Base-by-base conservation (phyloP, 2,888 invertebrate genomes). In the Diloba caeruleocephala region DNA sequence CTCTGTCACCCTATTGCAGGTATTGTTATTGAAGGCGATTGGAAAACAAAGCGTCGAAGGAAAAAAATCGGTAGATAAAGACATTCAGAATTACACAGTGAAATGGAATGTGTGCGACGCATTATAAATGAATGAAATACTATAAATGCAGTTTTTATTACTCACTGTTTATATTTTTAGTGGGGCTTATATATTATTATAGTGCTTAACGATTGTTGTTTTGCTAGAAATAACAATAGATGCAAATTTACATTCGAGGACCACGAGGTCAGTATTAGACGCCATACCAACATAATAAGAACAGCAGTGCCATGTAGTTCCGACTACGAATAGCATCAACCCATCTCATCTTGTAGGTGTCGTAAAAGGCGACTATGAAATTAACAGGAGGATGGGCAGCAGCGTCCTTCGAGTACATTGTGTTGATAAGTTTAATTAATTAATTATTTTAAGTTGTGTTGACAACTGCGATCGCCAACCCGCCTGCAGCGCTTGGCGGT, bases 1-100 rank as follows among this genome's bases (percentile, higher is more conserved):
- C 85, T 80, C 79, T 83, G 87, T 85, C 82, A 79, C 78, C 77
- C 87, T 83, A 87, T 89, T 88, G 76, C 78, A 75, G 65, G 78
- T 81, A 84, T 88, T 85, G 87, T 89, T 79, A 79, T 75, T 77
- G 76, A 81, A 83, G 80, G 79, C 78, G 81, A 85, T 85, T 71
- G 72, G 76, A 82, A 85, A 85, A 87, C 85, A 82, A 85, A 80
- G 71, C 65, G 55, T 60, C 66, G 74, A 55, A 74, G 50, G 45
- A 84, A 85, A 89, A 85, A 81, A 62, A 38, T 42, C 66, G 74
- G 63, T 57, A 68, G 81, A 81, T 85, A 86, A 87, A 82, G 81
- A 80, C 66, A 75, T 51, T 48, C 48, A 55, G 61, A 73, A 74
- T 85, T 87, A 87, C 85, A 74, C 82, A 87, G 79, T 48, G 37